Evolutionary conservation across 2,888 invertebrate genomes (phyloP), one percentile per base, ranked within the genome.

Genomic region (Phalera bucephala): DNA sequence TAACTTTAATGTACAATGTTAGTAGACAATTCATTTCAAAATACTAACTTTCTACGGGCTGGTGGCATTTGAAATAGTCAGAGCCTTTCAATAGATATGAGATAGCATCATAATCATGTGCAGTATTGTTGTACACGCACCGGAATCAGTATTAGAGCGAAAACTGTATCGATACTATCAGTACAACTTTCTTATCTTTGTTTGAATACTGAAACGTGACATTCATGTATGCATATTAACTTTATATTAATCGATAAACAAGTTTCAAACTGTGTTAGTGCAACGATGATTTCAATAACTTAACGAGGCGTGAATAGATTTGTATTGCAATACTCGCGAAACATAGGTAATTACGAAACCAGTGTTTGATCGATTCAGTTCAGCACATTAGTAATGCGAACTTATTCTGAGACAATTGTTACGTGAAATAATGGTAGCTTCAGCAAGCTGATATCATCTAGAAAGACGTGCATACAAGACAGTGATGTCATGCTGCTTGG

Each of bases 131-230:
- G 56, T 52, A 55, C 58, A 65, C 54, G 59, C 64, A 59, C 55
- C 52, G 56, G 52, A 50, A 39, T 34, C 36, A 46, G 49, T 27
- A 13, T 36, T 36, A 20, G 27, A 22, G 19, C 61, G 52, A 49
- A n/a, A n/a, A 52, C 58, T 43, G 45, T 36, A 44, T 50, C 37
- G 64, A 73, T 77, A 64, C 53, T 55, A 73, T 67, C 63, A 59
- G 6, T 27, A 27, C 14, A 54, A 81, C 85, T 87, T 87, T 87
- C 85, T 86, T 83, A 82, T 80, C 69, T 72, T 61, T 58, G 53
- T 70, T 65, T 61, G 53, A 57, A 66, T 54, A 59, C 48, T 52
- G 52, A 67, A 64, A 73, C 71, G 65, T 72, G 74, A 75, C 75
- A 72, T 63, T 61, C 48, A 49, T 52, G 45, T 45, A 36, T 29